Base-by-base conservation (phyloP, 1,140 invertebrate genomes). In the Zaprionus ornatus region DNA sequence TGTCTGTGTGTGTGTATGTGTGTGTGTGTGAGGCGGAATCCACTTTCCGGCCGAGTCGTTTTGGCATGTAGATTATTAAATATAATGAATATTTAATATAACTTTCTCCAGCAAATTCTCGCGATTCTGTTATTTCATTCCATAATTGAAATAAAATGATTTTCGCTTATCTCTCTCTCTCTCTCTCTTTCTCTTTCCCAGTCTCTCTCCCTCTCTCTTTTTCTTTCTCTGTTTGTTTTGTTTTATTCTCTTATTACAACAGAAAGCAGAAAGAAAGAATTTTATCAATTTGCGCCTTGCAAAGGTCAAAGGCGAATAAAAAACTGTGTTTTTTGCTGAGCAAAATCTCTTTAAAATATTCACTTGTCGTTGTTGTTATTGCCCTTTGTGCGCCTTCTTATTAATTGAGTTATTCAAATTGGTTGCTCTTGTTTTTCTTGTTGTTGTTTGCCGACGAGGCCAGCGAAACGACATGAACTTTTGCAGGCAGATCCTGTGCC, bases 21-120 rank as follows among this genome's bases (percentile, higher is more conserved):
- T 48, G 42, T 21, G 17, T 10, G 45, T 3, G 0, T 5, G n/a
- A 45, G 63, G 59, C 75, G 57, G 65, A 72, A 64, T 78, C 70
- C 77, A 80, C 68, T 86, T 85, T 81, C 37, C 15, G 25, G 29
- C 62, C 45, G 68, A 64, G 61, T 77, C 74, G 56, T 61, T 68
- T 63, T 61, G 27, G 65, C 70, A 67, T 74, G 78, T 71, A 68
- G 80, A 88, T 90, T 88, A 84, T 81, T 83, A 66, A 65, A 57
- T 48, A 66, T 87, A 87, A 87, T 87, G 80, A 87, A 80, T 87
- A 87, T 88, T 83, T 87, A 78, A 87, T 88, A 79, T 61, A 84
- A 90, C 75, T 81, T 79, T 76, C 55, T 57, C 10, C 35, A 15
- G 12, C 35, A 0, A 4, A n/a, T 15, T 35, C 45, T 59, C 25